Conservation (phyloP, 2,113 vertebrate genomes). For the Ceuthmochares aereus region DNA sequence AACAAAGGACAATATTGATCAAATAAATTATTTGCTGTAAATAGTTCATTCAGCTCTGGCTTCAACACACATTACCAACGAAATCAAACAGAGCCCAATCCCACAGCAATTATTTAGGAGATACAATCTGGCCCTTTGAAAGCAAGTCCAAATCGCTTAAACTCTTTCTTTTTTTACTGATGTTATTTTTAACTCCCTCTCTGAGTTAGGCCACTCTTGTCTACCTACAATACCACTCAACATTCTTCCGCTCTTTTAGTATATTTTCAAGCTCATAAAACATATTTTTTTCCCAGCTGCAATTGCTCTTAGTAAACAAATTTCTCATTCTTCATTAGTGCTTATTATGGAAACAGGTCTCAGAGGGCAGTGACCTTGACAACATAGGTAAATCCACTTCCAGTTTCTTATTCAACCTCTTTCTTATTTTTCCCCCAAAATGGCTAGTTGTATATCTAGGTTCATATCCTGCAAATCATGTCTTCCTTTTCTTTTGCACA, state of each 20-base stretch:
- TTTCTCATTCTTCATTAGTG: background rate
- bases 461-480: background rate
- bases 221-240: background rate
- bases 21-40: constrained; percentile 41
- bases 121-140: background rate
- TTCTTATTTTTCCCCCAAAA: background rate
- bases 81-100: constrained; percentile 16
- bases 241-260: background rate
- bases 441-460: background rate
- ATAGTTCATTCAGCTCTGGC: constrained; percentile 7
- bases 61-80: constrained; percentile 26
- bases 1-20: background rate
- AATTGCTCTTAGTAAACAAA: background rate
- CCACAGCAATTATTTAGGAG: background rate
- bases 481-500: background rate
- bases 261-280: background rate
- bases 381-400: background rate
- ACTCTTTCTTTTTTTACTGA: background rate
- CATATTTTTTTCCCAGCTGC: background rate
- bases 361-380: background rate
- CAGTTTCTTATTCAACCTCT: background rate
- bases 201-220: background rate
- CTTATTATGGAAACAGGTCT: background rate
- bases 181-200: background rate
- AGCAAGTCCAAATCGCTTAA: background rate